A percentile compares a stretch with the other conserved stretches of the same genome.
Evolutionary conservation across 2,888 invertebrate genomes (phyloP).

Genomic region (Darwinula stevensoni): DNA sequence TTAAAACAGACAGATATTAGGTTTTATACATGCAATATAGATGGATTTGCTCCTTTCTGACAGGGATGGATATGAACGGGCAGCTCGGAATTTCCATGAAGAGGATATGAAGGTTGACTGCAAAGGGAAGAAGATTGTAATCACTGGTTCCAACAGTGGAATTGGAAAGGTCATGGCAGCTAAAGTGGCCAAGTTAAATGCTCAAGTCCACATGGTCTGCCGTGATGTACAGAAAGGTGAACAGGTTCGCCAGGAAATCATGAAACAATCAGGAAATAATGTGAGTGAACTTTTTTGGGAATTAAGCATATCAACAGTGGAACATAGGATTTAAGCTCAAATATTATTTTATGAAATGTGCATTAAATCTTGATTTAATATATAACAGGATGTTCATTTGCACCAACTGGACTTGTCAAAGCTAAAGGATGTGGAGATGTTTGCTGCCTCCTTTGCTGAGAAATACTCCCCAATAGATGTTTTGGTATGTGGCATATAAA

Average conservation of each 20-base stretch:
- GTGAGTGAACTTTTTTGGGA: constrained; percentile 9
- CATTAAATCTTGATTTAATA: constrained; percentile 4
- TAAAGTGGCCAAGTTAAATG: constrained; percentile 18
- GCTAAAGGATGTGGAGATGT: constrained; percentile 16
- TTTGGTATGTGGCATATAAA: no score
- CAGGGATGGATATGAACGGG: constrained; percentile 7
- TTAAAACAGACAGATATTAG: no score
- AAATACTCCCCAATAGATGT: no score
- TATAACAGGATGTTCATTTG: constrained; percentile 16
- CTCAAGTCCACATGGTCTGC: constrained; percentile 20
- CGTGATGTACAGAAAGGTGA: constrained; percentile 17
- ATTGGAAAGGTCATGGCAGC: constrained; percentile 18
- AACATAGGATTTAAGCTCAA: neutral
- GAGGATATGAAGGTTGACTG: constrained; percentile 15
- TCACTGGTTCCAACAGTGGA: constrained; percentile 17
- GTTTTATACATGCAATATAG: no score
- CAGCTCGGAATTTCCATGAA: constrained; percentile 6
- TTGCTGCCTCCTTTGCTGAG: constrained; percentile 16
- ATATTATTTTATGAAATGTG: constrained; percentile 5
- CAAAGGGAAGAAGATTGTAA: constrained; percentile 14
- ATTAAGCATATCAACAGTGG: neutral
- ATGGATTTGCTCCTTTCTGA: neutral
- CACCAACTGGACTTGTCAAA: constrained; percentile 19
- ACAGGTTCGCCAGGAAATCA: constrained; percentile 15
- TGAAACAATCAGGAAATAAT: constrained; percentile 15